Base-by-base conservation (phyloP, 2,888 invertebrate genomes). In the Acanthopleura granulata region DNA sequence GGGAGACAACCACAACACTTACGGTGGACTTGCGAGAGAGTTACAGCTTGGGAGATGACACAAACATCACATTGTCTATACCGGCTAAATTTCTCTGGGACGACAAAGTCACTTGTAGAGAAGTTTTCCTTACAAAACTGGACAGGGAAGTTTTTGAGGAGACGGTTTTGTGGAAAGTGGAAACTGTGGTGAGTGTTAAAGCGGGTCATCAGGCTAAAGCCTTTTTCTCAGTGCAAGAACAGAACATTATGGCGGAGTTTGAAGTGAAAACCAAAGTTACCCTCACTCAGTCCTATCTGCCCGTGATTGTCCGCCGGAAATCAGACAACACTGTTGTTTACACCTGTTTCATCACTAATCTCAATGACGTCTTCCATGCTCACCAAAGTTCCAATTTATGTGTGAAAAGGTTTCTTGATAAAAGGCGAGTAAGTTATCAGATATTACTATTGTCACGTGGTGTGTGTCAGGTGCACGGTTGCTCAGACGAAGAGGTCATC, bases 161-260 rank as follows among this genome's bases (percentile, higher is more conserved):
- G 40, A 40, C 40, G 3, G 40, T 6, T 40, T 9, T 6, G 40
- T 40, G 40, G 40, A 40, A 9, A 40, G 40, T 40, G 66, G 66
- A 66, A 27, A 27, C 66, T 16, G 66, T 22, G 29, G 25, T 66
- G 4, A 3, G 6, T 16, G 66, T 66, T 3, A 22, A 22, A 66
- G 66, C 66, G 18, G 66, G 66, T 66, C 66, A 66, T 27, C 66
- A 27, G 14, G 29, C 66, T 27, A 22, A 66, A 27, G 66, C 66
- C 22, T 27, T 66, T 27, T 27, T 66, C 15, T 66, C 66, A 27
- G 66, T 27, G 15, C 27, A 22, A 25, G 29, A 66, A 66, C 66
- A 66, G 25, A 18, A 66, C 22, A 22, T 27, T 14, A 16, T 66
- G 16, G 29, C 66, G 14, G 66, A 66, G 66, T 66, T 66, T 27